phyloP scores from a whole-genome alignment of 2,888 invertebrate species.

The Heliconius erato region DNA sequence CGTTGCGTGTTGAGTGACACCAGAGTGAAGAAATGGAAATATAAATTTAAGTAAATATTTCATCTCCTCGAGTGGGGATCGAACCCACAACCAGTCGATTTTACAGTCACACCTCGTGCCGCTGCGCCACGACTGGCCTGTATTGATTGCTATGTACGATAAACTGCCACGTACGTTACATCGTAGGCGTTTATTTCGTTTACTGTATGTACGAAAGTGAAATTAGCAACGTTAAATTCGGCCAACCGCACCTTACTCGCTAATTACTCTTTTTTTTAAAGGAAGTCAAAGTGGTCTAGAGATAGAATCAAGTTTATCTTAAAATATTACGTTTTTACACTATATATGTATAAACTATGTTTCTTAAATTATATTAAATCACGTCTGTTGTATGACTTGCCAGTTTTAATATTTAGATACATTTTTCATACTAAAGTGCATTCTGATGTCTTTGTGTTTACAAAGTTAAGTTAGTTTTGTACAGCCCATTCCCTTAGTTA shows the following conservation, averaged over 20 bases:
- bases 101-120: too few species aligned
- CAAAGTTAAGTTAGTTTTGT: neutral
- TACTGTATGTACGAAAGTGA: conserved; percentile 62
- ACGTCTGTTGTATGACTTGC: neutral
- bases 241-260: conserved; percentile 55
- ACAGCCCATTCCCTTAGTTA: neutral
- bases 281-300: conserved; percentile 21
- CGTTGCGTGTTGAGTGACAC: too few species aligned
- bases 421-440: neutral
- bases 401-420: neutral
- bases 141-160: conserved; percentile 51
- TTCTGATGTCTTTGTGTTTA: neutral
- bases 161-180: conserved; percentile 49
- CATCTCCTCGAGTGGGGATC: too few species aligned
- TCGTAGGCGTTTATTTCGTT: conserved; percentile 55
- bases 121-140: too few species aligned
- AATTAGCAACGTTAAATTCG: conserved; percentile 64
- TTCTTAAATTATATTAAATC: neutral
- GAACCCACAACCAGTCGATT: too few species aligned
- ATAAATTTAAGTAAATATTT: too few species aligned
- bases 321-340: neutral
- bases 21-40: too few species aligned
- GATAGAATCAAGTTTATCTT: neutral
- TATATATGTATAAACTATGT: neutral
- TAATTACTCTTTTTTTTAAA: conserved; percentile 56